Percentiles rank a stretch among this genome's conserved stretches.
These are phyloP conservation scores for Drosophila paracracens DNA, from an alignment of 2,888 invertebrate genomes.

Conservation along the genomic window DNA sequence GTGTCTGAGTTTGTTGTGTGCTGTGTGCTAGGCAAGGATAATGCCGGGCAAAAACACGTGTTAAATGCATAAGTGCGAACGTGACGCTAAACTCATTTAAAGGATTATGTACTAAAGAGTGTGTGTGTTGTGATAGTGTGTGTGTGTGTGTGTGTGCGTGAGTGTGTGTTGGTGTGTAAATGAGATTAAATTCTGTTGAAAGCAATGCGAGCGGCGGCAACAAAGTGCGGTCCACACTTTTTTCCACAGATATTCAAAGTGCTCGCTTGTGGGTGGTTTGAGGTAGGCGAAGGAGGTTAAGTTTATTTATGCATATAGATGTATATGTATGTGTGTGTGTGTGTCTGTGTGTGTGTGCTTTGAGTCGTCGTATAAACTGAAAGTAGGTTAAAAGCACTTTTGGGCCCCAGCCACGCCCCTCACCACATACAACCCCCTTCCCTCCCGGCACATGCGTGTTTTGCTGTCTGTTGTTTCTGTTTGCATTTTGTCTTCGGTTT, in stretches of 20 bases:
- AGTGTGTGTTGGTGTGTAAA: conserved; percentile 62
- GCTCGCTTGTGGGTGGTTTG: conserved; percentile 20
- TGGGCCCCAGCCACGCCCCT: conserved; percentile 60
- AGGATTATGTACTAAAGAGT: conserved; percentile 78
- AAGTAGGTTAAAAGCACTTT: conserved; percentile 80
- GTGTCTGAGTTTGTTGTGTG: conserved; percentile 37
- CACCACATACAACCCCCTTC: not conserved
- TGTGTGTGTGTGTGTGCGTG: conserved; percentile 19
- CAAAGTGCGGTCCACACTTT: conserved; percentile 66
- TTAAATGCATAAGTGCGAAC: conserved; percentile 81
- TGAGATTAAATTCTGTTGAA: conserved; percentile 81
- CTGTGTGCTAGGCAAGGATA: conserved; percentile 74
- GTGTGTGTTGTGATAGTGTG: conserved; percentile 21
- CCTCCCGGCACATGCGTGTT: conserved; percentile 13
- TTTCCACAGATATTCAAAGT: conserved; percentile 49
- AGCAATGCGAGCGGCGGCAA: conserved; percentile 59
- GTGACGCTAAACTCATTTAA: conserved; percentile 83
- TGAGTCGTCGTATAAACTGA: conserved; percentile 55
- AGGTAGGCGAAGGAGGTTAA: conserved; percentile 30
- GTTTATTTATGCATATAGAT: conserved; percentile 76
- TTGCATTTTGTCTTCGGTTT: conserved; percentile 75
- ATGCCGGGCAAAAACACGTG: conserved; percentile 81
- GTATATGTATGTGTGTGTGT: not conserved
- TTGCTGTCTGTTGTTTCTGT: conserved; percentile 29
- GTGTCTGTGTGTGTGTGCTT: conserved; percentile 14